These are phyloP conservation scores for Nanorana parkeri DNA, from an alignment of 2,113 vertebrate genomes.

Conservation along the genomic window DNA sequence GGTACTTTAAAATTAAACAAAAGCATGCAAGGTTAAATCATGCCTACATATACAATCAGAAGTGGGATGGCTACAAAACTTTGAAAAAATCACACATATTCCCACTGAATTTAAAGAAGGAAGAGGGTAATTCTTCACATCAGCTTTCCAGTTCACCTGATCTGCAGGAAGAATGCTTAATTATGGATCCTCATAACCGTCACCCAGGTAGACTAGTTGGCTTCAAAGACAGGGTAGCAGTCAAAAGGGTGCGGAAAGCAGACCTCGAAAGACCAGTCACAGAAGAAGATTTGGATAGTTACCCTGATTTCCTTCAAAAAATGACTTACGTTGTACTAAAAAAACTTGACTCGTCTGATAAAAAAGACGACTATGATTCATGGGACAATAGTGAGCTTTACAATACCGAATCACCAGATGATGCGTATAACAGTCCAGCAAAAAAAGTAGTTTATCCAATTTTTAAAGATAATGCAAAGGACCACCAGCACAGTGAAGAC, in stretches of 20 bases:
- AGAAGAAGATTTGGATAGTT: slow-evolving; percentile 81
- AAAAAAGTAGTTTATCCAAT: slow-evolving; percentile 77
- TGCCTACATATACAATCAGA: slow-evolving; percentile 78
- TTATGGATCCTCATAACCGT: slow-evolving; percentile 73
- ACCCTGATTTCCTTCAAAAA: slow-evolving; percentile 84
- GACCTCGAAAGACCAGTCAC: slow-evolving; percentile 73
- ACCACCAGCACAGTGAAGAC: slow-evolving; percentile 73
- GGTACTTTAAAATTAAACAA: slow-evolving; percentile 78
- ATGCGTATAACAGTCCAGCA: slow-evolving; percentile 75
- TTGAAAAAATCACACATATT: slow-evolving; percentile 76
- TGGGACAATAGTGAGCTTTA: slow-evolving; percentile 82
- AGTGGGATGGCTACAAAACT: slow-evolving; percentile 73
- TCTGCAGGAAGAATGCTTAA: slow-evolving; percentile 76
- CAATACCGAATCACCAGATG: slow-evolving; percentile 77
- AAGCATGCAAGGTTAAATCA: slow-evolving; percentile 77
- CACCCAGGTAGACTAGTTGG: slow-evolving; percentile 70
- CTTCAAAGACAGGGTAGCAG: slow-evolving; percentile 75
- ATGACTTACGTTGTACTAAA: slow-evolving; percentile 83
- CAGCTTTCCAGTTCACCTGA: slow-evolving; percentile 76
- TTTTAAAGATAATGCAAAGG: slow-evolving; percentile 80
- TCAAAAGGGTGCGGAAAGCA: slow-evolving; percentile 73
- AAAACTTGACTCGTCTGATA: slow-evolving; percentile 80
- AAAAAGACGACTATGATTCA: slow-evolving; percentile 81
- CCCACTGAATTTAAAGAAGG: slow-evolving; percentile 80
- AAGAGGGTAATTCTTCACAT: slow-evolving; percentile 73